Percentiles rank a stretch among this genome's conserved stretches.
These are phyloP conservation scores for Trogon surrucura DNA, from an alignment of 2,113 vertebrate genomes.

Conservation along the genomic window DNA sequence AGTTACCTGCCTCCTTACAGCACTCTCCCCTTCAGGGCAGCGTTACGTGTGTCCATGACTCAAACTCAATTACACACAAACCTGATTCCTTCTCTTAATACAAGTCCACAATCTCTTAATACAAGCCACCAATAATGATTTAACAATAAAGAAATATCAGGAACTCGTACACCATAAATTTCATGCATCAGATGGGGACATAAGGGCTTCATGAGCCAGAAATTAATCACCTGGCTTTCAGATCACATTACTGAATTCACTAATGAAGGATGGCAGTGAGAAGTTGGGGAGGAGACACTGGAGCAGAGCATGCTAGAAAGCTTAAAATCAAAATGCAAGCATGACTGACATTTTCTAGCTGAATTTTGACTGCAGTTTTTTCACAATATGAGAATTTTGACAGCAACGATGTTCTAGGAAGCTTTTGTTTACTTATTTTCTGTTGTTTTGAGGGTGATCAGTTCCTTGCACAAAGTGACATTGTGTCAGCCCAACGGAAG, in stretches of 20 bases:
- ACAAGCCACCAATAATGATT: not conserved
- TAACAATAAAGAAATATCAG: not conserved
- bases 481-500: not conserved
- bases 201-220: not conserved
- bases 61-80: not conserved
- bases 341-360: not conserved
- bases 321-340: not conserved
- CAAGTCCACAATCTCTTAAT: not conserved
- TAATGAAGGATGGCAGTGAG: not conserved
- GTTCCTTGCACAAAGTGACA: not conserved
- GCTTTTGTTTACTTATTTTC: not conserved
- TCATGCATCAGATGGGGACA: not conserved
- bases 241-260: not conserved
- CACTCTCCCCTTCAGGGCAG: not conserved
- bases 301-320: not conserved
- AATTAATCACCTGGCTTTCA: not conserved
- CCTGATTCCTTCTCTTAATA: not conserved
- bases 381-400: not conserved
- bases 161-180: not conserved
- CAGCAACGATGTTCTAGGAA: not conserved
- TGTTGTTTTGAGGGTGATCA: not conserved
- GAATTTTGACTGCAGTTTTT: not conserved
- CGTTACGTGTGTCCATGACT: not conserved
- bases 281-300: not conserved
- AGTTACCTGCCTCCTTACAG: not conserved